These are phyloP conservation scores for Gadopsis bispinosus DNA, from an alignment of 2,797 vertebrate species.

Conservation along the genomic window DNA sequence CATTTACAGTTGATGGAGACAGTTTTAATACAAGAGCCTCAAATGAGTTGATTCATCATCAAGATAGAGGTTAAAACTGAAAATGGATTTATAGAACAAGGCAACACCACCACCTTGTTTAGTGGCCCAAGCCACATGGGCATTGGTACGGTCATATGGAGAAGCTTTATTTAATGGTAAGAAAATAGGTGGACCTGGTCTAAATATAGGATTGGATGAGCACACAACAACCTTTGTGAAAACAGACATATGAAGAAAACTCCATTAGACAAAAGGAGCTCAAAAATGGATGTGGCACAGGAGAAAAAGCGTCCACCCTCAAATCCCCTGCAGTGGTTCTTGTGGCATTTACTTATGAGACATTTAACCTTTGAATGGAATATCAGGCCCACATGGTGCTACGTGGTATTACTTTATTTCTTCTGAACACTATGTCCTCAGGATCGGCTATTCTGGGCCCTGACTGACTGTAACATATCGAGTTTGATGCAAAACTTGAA, in stretches of 20 bases:
- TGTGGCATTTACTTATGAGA: slow-evolving; percentile 10
- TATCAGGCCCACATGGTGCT: neutral
- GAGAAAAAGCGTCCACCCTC: neutral
- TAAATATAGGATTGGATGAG: neutral
- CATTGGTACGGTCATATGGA: too few relatives aligned
- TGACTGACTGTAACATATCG: slow-evolving; percentile 4
- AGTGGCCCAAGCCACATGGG: too few relatives aligned
- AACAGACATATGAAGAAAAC: neutral
- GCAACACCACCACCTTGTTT: too few relatives aligned
- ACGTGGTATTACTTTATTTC: slow-evolving; percentile 6
- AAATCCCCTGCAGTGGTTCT: neutral
- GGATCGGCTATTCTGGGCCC: neutral
- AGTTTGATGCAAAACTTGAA: slow-evolving; percentile 1
- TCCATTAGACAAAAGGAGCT: neutral
- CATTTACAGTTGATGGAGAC: too few relatives aligned
- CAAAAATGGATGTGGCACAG: neutral
- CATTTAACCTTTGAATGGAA: slow-evolving; percentile 1
- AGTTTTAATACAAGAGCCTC: too few relatives aligned
- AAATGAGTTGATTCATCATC: too few relatives aligned
- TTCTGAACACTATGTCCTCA: slow-evolving; percentile 13
- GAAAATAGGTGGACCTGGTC: neutral
- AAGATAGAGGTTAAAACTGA: too few relatives aligned
- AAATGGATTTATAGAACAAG: too few relatives aligned
- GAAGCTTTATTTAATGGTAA: too few relatives aligned
- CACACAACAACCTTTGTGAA: neutral